Base-by-base conservation (phyloP, 1,140 invertebrate species). In the Lycorma delicatula region DNA sequence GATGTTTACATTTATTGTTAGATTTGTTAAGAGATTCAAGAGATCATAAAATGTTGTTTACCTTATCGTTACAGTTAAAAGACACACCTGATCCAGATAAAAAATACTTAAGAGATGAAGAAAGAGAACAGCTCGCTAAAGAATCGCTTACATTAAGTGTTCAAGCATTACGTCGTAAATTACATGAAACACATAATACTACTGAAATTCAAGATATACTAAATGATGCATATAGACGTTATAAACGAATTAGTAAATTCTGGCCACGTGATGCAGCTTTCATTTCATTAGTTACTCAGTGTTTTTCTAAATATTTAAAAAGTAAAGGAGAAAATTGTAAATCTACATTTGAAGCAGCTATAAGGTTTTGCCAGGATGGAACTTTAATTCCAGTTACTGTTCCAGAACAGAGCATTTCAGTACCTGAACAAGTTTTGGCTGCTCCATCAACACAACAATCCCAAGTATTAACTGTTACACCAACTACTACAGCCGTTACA, bases 81-180 rank as follows among this genome's bases (percentile, higher is more conserved):
- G 84, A 84, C 68, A 82, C 78, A 47, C 92, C 92, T 1, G 92
- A 93, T 60, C 72, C 79, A 1, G 89, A 87, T 62, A 93, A 90
- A 63, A 84, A 85, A 70, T 93, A 91, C 68, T 77, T 93, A 41
- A 76, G 87, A 51, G 87, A 92, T 70, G 79, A 79, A 3, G 89
- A 93, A 70, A 78, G 89, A 58, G 80, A 85, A 62, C 81, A 87
- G 63, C 74, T 89, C 58, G 82, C 85, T 1, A 79, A 84, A 48
- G 83, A 87, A 73, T 87, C 90, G 0, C 76, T 87, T 44, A 79
- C 79, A 0, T 72, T 85, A n/a, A 82, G 81, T 60, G 71, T 79
- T 6, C 81, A 85, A 66, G 81, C 81, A 26, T 69, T 87, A 6
- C 68, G 77, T 5, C 72, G 68, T 22, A 74, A 70, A 54, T 67